These are phyloP conservation scores for Syrphus vitripennis DNA, from an alignment of 2,888 invertebrate species.

Conservation along the genomic window DNA sequence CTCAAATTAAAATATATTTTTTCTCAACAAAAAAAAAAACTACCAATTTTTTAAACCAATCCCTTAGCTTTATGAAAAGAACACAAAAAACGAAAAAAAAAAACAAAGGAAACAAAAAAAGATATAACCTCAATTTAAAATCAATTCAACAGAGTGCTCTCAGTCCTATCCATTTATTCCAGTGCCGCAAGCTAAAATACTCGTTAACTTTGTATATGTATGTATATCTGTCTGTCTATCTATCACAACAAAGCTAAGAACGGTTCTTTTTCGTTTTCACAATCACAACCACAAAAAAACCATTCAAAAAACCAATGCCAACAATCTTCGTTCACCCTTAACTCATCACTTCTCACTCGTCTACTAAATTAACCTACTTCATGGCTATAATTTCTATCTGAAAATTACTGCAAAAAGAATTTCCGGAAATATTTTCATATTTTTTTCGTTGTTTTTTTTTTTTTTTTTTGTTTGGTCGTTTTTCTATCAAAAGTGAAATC, in stretches of 20 bases:
- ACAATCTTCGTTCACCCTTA: background rate
- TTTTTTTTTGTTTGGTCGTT: background rate
- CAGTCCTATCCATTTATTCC: constrained; percentile 6
- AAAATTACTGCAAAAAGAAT: constrained; percentile 23
- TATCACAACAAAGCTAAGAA: background rate
- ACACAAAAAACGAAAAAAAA: background rate
- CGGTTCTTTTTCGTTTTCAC: background rate
- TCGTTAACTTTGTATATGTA: constrained; percentile 1
- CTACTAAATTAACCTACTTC: constrained; percentile 29
- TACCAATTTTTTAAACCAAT: background rate
- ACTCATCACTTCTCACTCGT: constrained; percentile 11
- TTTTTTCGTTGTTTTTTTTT: background rate
- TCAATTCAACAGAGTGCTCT: constrained; percentile 32
- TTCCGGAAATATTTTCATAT: constrained; percentile 12
- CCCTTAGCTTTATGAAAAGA: background rate
- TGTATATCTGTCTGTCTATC: background rate
- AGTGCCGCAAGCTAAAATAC: background rate
- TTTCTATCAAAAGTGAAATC: constrained; percentile 29
- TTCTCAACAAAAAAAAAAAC: background rate
- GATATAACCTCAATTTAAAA: constrained; percentile 9
- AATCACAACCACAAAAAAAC: background rate
- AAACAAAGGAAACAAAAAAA: background rate
- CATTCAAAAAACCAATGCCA: constrained; percentile 7
- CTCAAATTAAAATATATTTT: background rate
- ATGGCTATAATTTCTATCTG: constrained; percentile 18